Evolutionary conservation across 2,797 vertebrate species (phyloP), one percentile per base, ranked within the genome.

Genomic region (Salarias fasciatus): DNA sequence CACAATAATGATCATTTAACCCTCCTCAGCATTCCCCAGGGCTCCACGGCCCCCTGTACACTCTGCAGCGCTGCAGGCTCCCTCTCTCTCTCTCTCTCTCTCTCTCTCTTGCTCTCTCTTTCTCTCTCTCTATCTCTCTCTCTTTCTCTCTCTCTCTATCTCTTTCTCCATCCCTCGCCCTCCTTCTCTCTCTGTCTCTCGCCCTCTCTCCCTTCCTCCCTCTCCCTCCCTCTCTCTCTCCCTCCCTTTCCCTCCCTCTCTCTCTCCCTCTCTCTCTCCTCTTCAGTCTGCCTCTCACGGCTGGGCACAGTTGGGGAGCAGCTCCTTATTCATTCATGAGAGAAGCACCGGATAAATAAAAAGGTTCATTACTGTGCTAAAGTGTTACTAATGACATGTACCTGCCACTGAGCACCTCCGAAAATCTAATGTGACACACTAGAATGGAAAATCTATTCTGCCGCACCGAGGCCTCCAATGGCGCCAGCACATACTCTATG

Each of bases 371-470:
- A 98, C 93, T 85, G 79, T 84, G 89, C 90, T 96, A 95, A 96
- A 97, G 93, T 97, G 96, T 98, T 97, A 99, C 97, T 98, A 97
- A 99, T 98, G 95, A 97, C 93, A 93, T 93, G 94, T 97, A 98
- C 97, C 97, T 98, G 96, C 95, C 91, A 95, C 95, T 92, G 91
- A 89, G 94, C 95, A 96, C 95, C 96, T 98, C 96, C 94, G 94
- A 95, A 98, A 97, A 98, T 97, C 94, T 92, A 96, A 98, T 98
- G 96, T 91, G 96, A 97, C 95, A 96, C 96, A 96, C 92, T 94
- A 89, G 83, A 83, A 94, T 93, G 93, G 95, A 95, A 95, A 95
- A 96, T 94, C 91, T 91, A 93, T 94, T 95, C 93, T 75, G 86
- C 85, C 77, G 85, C 88, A 69, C 86, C 72, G 5, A 83, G 86